Conservation (phyloP, 2,888 invertebrate genomes). For the Acronicta psi region DNA sequence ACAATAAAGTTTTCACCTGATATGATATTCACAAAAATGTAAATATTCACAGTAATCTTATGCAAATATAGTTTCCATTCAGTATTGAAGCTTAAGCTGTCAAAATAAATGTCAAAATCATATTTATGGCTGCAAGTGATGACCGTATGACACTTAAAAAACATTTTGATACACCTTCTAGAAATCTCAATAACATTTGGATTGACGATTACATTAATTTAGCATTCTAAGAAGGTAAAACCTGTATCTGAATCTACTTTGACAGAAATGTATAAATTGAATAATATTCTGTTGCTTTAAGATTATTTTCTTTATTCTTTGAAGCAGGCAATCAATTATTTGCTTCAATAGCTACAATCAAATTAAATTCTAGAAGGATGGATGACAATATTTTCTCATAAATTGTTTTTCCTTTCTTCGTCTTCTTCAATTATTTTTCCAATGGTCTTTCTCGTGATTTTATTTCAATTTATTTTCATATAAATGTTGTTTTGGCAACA, state of each 20-base stretch:
- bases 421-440: too few relatives aligned
- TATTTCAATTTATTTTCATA: constrained; percentile 1
- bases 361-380: too few relatives aligned
- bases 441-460: not conserved
- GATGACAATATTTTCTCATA: too few relatives aligned
- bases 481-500: constrained; percentile 16
- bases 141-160: constrained; percentile 19
- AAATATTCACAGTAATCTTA: constrained; percentile 32
- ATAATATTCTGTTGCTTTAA: too few relatives aligned
- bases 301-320: not conserved
- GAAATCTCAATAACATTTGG: not conserved
- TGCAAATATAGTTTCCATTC: constrained; percentile 48
- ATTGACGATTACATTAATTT: not conserved
- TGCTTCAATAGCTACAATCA: too few relatives aligned
- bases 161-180: constrained; percentile 7
- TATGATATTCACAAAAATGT: constrained; percentile 28
- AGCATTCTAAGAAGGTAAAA: too few relatives aligned
- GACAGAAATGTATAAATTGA: too few relatives aligned
- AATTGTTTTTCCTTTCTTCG: too few relatives aligned
- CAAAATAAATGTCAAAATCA: constrained; percentile 29
- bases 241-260: too few relatives aligned
- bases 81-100: constrained; percentile 21
- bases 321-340: not conserved
- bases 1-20: constrained; percentile 30
- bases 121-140: constrained; percentile 36